phyloP scores from a whole-genome alignment of 2,888 invertebrate genomes.

The Laspeyria flexula region DNA sequence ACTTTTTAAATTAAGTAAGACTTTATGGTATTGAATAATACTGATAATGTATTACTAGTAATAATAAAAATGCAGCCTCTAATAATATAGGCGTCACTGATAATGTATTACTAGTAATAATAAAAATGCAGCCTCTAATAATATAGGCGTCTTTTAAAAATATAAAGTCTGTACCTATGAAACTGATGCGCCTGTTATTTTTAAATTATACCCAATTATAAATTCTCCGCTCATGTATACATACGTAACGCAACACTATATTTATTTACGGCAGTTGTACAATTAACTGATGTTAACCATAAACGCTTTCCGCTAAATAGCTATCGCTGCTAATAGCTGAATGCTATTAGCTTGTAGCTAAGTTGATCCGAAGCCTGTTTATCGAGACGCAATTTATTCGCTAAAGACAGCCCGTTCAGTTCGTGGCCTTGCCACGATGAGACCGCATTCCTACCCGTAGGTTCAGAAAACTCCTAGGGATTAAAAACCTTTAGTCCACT shows the following conservation, averaged over 20 bases:
- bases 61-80: not conserved
- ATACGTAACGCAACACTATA: not conserved
- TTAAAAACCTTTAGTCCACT: slow-evolving; percentile 65
- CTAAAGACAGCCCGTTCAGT: slow-evolving; percentile 73
- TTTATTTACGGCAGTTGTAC: slow-evolving; percentile 35
- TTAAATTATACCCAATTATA: not conserved
- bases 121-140: not conserved
- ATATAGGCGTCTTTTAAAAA: not conserved
- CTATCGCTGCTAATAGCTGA: slow-evolving; percentile 68
- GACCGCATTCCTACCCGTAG: slow-evolving; percentile 73
- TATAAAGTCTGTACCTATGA: not conserved
- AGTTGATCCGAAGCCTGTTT: slow-evolving; percentile 69
- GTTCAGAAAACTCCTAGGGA: slow-evolving; percentile 71
- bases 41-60: no score
- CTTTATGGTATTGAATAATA: not conserved
- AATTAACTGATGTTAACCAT: slow-evolving; percentile 51
- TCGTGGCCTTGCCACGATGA: slow-evolving; percentile 68
- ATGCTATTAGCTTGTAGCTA: slow-evolving; percentile 65
- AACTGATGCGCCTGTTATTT: not conserved
- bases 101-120: no score
- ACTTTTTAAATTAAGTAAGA: slow-evolving; percentile 5
- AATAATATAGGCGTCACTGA: not conserved
- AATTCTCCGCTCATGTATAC: not conserved
- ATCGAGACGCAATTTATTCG: slow-evolving; percentile 77
- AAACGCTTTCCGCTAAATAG: slow-evolving; percentile 70